These are phyloP conservation scores for Scomber japonicus DNA, from an alignment of 2,113 vertebrate species.

Conservation along the genomic window DNA sequence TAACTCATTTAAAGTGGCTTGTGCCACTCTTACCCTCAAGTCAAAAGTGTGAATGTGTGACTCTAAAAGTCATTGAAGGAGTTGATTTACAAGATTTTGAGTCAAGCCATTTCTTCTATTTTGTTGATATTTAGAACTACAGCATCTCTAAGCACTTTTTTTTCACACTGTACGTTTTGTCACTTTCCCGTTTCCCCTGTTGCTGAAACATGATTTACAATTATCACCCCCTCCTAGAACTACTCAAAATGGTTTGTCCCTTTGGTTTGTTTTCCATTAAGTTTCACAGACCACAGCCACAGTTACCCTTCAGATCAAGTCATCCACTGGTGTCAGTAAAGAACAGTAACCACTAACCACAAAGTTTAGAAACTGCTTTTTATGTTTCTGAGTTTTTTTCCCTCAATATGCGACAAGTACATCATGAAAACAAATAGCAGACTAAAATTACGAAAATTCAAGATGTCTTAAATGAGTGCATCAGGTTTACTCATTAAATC, in stretches of 20 bases:
- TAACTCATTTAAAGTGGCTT: no score
- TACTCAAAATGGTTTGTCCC: not conserved
- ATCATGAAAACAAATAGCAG: conserved; percentile 32
- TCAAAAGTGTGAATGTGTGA: not conserved
- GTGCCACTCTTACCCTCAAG: not conserved
- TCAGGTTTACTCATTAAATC: conserved; percentile 36
- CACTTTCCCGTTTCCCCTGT: not conserved
- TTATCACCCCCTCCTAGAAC: conserved; percentile 4
- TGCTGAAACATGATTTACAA: conserved; percentile 6
- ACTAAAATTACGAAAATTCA: not conserved
- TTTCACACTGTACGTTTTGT: not conserved
- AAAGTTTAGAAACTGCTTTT: conserved; percentile 2
- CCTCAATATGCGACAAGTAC: conserved; percentile 6
- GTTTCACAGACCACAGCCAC: not conserved
- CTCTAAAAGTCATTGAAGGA: not conserved
- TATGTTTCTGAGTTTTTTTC: not conserved
- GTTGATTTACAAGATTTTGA: not conserved
- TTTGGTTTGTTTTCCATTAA: not conserved
- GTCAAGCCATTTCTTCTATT: not conserved
- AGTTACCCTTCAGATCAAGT: conserved; percentile 5
- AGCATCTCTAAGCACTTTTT: not conserved
- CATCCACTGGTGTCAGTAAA: conserved; percentile 25
- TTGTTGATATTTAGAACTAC: not conserved
- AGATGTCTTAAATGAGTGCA: conserved; percentile 46
- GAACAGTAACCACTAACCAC: conserved; percentile 32